Evolutionary conservation across 2,797 vertebrate genomes (phyloP), one percentile per base, ranked within the genome.

Genomic region (Nothura maculosa): DNA sequence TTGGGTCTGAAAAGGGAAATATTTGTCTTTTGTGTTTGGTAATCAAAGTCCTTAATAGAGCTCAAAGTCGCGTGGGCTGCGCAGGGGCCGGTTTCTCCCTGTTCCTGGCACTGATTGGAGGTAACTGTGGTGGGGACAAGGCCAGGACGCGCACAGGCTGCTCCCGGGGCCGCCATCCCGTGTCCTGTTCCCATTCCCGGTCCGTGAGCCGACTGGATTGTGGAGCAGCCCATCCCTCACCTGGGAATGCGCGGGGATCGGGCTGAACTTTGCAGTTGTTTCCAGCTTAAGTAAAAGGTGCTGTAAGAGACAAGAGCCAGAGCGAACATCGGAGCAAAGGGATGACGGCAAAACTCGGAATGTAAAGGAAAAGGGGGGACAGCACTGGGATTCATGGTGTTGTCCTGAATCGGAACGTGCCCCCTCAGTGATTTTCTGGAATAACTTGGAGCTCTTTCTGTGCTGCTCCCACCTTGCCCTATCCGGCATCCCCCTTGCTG

Each of bases 371-470:
- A 55, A 60, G 11, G 25, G 11, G 11, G n/a, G n/a, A n/a, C n/a
- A 38, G 60, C 17, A 32, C 40, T 47, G 14, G 10, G 16, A 17
- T 55, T 75, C 0, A 0, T 14, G 8, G 38, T 17, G 3, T 9
- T 54, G 17, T 54, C 18, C 10, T 54, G 52, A 30, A 54, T 66
- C 12, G 7, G 43, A 47, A 10, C n/a, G 12, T 34, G 43, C 34
- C 43, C 64, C 17, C 30, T 47, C 24, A 22, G 38, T 25, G n/a
- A 67, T 32, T 7, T 67, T 7, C 63, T 32, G 63, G 63, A 30
- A 42, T 21, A 45, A 22, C n/a, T 45, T 45, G 13, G 22, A 48
- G 22, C 22, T 24, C 47, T 48, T 9, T 48, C 30, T 54, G 16
- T 54, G 27, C 27, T 20, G 27, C 28, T 30, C 27, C 52, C 52